Evolutionary conservation across 2,888 invertebrate genomes (phyloP).

Genomic region (Siphonodentalium dalli): DNA sequence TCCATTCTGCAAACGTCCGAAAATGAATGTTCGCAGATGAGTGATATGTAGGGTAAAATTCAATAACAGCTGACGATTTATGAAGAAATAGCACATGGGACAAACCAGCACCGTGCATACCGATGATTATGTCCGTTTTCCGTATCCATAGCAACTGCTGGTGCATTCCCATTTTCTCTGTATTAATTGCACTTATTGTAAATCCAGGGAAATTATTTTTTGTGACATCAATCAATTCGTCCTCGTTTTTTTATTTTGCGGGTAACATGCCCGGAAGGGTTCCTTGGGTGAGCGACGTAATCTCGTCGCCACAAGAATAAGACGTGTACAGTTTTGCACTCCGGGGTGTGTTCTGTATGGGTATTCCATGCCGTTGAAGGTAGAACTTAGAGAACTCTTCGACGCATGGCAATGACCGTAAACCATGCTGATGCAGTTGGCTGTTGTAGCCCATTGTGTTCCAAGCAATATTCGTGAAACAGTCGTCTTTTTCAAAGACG

Average conservation of each 20-base stretch:
- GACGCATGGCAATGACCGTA: constrained; percentile 41
- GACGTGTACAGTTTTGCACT: constrained; percentile 49
- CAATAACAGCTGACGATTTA: constrained; percentile 52
- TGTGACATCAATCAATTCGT: constrained; percentile 48
- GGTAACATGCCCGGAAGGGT: constrained; percentile 53
- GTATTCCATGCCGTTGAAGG: constrained; percentile 35
- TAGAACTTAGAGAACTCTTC: constrained; percentile 58
- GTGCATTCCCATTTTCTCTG: constrained; percentile 50
- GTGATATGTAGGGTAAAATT: constrained; percentile 54
- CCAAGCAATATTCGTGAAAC: constrained; percentile 50
- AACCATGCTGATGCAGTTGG: constrained; percentile 44
- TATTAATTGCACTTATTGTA: constrained; percentile 44
- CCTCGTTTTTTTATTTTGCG: constrained; percentile 62
- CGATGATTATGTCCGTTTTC: constrained; percentile 59
- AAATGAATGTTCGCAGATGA: constrained; percentile 43
- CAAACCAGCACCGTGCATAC: constrained; percentile 64
- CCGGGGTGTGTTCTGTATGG: constrained; percentile 27
- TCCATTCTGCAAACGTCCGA: too few relatives aligned
- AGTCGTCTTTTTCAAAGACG: constrained; percentile 31
- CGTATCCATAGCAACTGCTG: constrained; percentile 50
- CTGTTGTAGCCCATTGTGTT: constrained; percentile 56
- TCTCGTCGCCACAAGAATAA: constrained; percentile 60
- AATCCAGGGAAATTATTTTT: constrained; percentile 33
- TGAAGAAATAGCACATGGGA: constrained; percentile 60
- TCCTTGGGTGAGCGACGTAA: constrained; percentile 62